phyloP scores from a whole-genome alignment of 2,888 invertebrate genomes.

The Leptura quadrifasciata region DNA sequence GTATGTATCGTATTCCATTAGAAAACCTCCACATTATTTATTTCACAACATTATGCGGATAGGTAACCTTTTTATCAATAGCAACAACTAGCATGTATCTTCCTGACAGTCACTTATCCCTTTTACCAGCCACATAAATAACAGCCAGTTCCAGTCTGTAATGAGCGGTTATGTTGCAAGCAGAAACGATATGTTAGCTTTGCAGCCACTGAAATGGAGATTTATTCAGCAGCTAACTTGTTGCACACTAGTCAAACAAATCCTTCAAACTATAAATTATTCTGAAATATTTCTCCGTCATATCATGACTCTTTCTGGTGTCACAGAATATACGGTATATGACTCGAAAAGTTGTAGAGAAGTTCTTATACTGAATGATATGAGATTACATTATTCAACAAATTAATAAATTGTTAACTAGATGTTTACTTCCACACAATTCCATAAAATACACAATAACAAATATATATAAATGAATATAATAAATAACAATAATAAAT shows the following conservation, averaged over 20 bases:
- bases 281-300: not conserved
- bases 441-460: too few relatives aligned
- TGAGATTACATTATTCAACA: too few relatives aligned
- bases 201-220: conserved; percentile 7
- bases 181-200: conserved; percentile 3
- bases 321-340: not conserved
- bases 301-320: not conserved
- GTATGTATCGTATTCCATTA: too few relatives aligned
- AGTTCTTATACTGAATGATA: too few relatives aligned
- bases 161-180: conserved; percentile 1
- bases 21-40: not conserved
- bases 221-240: conserved; percentile 1
- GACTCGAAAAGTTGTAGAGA: not conserved
- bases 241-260: conserved; percentile 3
- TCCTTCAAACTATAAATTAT: not conserved
- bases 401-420: too few relatives aligned
- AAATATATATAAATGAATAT: too few relatives aligned
- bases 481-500: too few relatives aligned
- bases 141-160: not conserved
- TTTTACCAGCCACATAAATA: conserved; percentile 7
- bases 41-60: not conserved
- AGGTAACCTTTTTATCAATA: not conserved
- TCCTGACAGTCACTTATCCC: not conserved
- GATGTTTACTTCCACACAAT: too few relatives aligned
- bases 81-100: conserved; percentile 1